These are phyloP conservation scores for Lophius americanus DNA, from an alignment of 2,797 vertebrate genomes.

Conservation along the genomic window DNA sequence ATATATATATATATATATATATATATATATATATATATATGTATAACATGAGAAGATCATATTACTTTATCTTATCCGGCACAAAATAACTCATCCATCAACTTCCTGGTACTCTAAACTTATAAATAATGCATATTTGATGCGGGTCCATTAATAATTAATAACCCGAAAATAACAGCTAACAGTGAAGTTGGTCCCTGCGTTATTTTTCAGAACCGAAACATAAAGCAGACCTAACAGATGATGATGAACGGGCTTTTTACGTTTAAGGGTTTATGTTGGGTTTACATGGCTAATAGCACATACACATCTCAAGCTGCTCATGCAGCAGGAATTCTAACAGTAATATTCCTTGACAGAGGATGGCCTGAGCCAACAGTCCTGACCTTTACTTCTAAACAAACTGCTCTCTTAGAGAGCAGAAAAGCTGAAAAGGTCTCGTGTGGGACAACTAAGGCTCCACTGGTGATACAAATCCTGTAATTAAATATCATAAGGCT, in stretches of 20 bases:
- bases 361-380: slow-evolving; percentile 53
- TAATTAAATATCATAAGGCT: slow-evolving; percentile 32
- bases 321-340: slow-evolving; percentile 68
- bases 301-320: slow-evolving; percentile 35
- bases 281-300: slow-evolving; percentile 15
- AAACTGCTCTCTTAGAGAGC: slow-evolving; percentile 28
- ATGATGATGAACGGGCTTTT: slow-evolving; percentile 1
- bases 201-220: not conserved
- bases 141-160: slow-evolving; percentile 1
- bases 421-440: slow-evolving; percentile 39
- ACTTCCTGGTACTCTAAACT: slow-evolving; percentile 2
- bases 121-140: slow-evolving; percentile 1
- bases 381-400: slow-evolving; percentile 67
- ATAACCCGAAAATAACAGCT: not conserved
- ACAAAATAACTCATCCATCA: too few species aligned
- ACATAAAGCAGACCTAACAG: not conserved
- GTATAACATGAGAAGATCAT: too few species aligned
- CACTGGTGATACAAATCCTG: slow-evolving; percentile 31
- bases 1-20: too few species aligned
- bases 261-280: slow-evolving; percentile 22
- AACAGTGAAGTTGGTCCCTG: not conserved
- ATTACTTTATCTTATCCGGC: too few species aligned
- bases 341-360: slow-evolving; percentile 69
- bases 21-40: too few species aligned
- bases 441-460: slow-evolving; percentile 27